These are phyloP conservation scores for Furnarius figulus DNA, from an alignment of 2,113 vertebrate species.

Conservation along the genomic window DNA sequence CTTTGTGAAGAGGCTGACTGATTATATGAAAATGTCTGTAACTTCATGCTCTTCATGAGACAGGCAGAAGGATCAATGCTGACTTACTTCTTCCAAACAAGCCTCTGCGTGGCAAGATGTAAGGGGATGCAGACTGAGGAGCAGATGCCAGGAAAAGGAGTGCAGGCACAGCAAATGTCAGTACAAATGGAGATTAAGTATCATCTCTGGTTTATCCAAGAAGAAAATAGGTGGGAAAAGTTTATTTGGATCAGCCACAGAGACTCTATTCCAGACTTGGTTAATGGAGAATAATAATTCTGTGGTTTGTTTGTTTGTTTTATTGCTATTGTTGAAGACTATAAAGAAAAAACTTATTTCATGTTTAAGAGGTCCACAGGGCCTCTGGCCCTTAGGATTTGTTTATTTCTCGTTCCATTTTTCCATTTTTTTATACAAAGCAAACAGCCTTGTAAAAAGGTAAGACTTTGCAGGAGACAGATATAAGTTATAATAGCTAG, in stretches of 20 bases:
- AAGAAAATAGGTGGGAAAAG: not conserved
- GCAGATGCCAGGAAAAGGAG: not conserved
- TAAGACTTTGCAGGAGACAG: not conserved
- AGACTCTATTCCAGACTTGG: not conserved
- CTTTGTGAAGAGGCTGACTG: not conserved
- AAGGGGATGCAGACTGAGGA: not conserved
- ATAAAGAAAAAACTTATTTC: not conserved
- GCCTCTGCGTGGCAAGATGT: not conserved
- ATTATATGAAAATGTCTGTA: not conserved
- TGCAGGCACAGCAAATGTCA: not conserved
- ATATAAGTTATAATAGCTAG: not conserved
- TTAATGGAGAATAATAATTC: not conserved
- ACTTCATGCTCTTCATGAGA: not conserved
- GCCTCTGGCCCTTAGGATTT: not conserved
- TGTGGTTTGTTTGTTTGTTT: not conserved
- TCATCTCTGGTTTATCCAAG: not conserved
- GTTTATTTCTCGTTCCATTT: not conserved
- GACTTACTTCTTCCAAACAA: not conserved
- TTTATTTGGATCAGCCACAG: not conserved
- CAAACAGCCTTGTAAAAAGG: not conserved
- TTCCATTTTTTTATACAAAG: not conserved
- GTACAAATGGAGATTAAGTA: not conserved
- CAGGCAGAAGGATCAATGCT: not conserved
- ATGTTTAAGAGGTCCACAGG: not conserved
- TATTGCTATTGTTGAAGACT: not conserved